A percentile compares a stretch with the other conserved stretches of the same genome.
phyloP scores from a whole-genome alignment of 2,113 vertebrate species.

The Marmota monax region DNA sequence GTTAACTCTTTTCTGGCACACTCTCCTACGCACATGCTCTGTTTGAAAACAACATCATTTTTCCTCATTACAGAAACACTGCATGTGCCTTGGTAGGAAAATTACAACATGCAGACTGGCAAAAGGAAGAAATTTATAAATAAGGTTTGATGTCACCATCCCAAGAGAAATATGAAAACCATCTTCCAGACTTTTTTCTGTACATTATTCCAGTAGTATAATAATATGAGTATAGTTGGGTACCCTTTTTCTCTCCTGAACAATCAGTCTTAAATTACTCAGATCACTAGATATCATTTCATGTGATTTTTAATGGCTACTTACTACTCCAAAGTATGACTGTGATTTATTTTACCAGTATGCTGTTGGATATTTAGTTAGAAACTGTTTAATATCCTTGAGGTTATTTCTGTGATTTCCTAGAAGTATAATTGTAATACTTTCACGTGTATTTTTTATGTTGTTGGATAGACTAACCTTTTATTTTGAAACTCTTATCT shows the following conservation, averaged over 20 bases:
- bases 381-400: background rate
- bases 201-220: background rate
- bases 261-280: background rate
- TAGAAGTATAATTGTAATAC: background rate
- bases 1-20: background rate
- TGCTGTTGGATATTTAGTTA: background rate
- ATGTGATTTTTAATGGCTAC: background rate
- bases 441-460: background rate
- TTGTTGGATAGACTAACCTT: background rate
- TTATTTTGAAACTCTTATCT: background rate
- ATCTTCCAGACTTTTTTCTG: background rate
- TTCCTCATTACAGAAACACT: background rate
- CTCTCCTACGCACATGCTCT: background rate
- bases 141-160: background rate
- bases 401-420: background rate
- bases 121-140: conserved; percentile 14
- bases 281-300: background rate
- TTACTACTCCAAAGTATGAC: background rate
- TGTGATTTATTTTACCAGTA: conserved; percentile 7
- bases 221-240: background rate
- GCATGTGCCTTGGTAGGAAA: conserved; percentile 13
- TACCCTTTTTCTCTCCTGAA: background rate
- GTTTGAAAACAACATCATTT: background rate
- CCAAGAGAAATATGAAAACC: conserved; percentile 22
- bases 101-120: background rate